Evolutionary conservation across 2,113 vertebrate species (phyloP), one percentile per base, ranked within the genome.

Genomic region (Hippopotamus amphibius): DNA sequence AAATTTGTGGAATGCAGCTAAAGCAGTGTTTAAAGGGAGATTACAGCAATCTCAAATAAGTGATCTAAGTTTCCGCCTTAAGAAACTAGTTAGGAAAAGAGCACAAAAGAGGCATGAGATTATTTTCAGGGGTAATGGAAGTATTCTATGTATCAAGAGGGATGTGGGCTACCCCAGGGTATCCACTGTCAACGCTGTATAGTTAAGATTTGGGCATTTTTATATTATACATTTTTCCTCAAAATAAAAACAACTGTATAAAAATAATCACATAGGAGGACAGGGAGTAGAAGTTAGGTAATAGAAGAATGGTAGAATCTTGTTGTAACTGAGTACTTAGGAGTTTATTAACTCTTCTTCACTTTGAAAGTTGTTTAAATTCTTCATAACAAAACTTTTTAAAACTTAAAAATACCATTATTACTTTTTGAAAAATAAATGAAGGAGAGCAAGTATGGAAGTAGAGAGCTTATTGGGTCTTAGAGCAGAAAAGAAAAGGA

Each of bases 341-440:
- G 24, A 71, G 33, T 86, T 95, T 46, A 87, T 69, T 48, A 96
- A 59, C 7, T 59, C 33, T 84, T 69, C 57, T 71, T 93, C 30
- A 93, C 43, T 93, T 50, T 90, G 30, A 92, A 41, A 50, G 55
- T 21, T 84, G 16, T 15, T 97, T 21, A 89, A 85, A 74, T 61
- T 93, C 41, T 90, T 68, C 26, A 93, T 46, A 81, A 93, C 17
- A 10, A 77, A 92, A 83, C 26, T 11, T 77, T 87, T 93, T 24
- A 71, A 72, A 89, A 89, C 59, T 22, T 46, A 85, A 57, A 90
- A 80, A 72, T 33, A 26, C 30, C 16, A 65, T 55, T 86, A 22
- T n/a, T 74, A 80, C 6, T 74, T 94, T 94, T 43, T 61, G 66
- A 96, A 92, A 50, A 76, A 79, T 26, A 79, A 71, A 69, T 71